Base-by-base conservation (phyloP, 2,888 invertebrate species). In the Lasioglossum villosulum region DNA sequence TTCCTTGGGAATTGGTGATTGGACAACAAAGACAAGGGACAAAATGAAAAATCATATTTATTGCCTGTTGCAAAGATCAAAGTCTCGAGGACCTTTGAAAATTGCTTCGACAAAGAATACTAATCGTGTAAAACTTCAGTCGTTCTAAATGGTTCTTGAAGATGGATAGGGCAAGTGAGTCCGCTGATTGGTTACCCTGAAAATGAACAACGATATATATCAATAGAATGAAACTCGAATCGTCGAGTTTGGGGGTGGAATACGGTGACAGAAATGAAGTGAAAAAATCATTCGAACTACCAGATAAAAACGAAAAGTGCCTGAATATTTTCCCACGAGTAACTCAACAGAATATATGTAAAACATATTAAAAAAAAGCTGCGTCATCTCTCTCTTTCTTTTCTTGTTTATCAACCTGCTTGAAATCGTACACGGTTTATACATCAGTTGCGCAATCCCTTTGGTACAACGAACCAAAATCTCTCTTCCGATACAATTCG, bases 371-470 rank as follows among this genome's bases (percentile, higher is more conserved):
- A 37, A 74, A 74, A 52, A 48, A 12, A 45, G 27, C 63, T 39
- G 52, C 45, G 72, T 66, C 72, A 63, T 71, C 34, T 68, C 48
- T 56, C 45, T 76, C 14, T 83, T 75, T 82, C 37, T 79, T 45
- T 68, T 63, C 59, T 68, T 48, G 37, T 72, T 34, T 74, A 73
- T 78, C 52, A 75, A 16, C 71, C 34, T 73, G 42, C 8, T 56
- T 16, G 34, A 4, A 63, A 71, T 74, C 71, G 63, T 75, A 78
- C 78, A 78, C 48, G 73, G 16, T 82, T n/a, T 14, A 52, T 76
- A 83, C 23, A 84, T 66, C 59, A 34, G 48, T 27, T 27, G 34
- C 45, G 59, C 56, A 78, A 86, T 74, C n/a, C 59, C 19, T 45
- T 63, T 14, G 34, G 30, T 27, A 23, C 23, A 14, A 56, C n/a